Base-by-base conservation (phyloP, 2,113 vertebrate species). In the Agelaius phoeniceus region DNA sequence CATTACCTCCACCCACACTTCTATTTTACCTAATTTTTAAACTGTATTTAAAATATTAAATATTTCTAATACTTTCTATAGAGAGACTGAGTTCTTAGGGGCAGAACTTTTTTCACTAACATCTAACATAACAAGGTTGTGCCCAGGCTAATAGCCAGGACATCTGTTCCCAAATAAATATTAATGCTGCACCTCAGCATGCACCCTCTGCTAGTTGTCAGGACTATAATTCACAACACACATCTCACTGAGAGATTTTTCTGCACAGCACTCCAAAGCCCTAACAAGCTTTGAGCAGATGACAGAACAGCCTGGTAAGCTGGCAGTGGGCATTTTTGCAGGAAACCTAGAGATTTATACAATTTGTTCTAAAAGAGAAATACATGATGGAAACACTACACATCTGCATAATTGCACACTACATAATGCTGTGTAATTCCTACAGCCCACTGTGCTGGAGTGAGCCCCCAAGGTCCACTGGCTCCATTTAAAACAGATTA, bases 281-380 rank as follows among this genome's bases (percentile, higher is more conserved):
- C 54, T 87, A 96, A 91, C 84, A 90, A 97, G 94, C 78, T 88
- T 77, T 55, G 67, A 80, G 90, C 87, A 94, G 87, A 91, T 0
- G 24, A 93, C 62, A 90, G 24, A 92, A 89, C 80, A 89, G 43
- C 17, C 69, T 94, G 84, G 61, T 65, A 82, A 79, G 67, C 46
- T 93, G 87, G 78, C 72, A 91, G 35, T 16, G 28, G 78, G 46
- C 58, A 59, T 52, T 87, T 96, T 62, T 94, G 82, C 63, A 93
- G 76, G 41, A 94, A 94, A 91, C 9, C 10, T 71, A 44, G 75
- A 67, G 83, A 92, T 90, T 89, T 84, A 89, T 69, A 26, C 5
- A 19, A 13, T 8, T 18, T 55, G 39, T 77, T 86, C 59, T 44
- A 48, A 51, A 69, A 9, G 12, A 88, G 59, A 62, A 74, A 81